phyloP scores from a whole-genome alignment of 2,113 vertebrate species.

The Actenoides hombroni region DNA sequence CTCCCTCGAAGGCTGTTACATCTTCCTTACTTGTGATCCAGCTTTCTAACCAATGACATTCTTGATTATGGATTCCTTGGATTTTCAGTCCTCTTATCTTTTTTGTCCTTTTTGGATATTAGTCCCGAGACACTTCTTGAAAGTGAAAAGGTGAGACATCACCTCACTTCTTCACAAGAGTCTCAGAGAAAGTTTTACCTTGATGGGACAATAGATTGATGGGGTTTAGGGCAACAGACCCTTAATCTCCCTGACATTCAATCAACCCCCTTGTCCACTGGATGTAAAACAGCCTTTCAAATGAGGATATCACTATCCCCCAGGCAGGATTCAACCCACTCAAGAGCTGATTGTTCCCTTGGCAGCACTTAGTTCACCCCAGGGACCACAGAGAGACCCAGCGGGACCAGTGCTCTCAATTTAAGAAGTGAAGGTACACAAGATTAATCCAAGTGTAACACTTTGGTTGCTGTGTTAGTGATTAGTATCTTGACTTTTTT shows the following conservation, averaged over 20 bases:
- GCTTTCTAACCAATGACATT: background rate
- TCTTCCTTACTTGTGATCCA: background rate
- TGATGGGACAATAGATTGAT: background rate
- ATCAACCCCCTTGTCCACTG: background rate
- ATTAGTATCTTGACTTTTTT: background rate
- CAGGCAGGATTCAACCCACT: background rate
- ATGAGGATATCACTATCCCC: background rate
- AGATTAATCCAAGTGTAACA: background rate
- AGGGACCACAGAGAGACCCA: background rate
- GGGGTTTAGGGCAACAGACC: background rate
- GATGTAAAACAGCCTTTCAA: background rate
- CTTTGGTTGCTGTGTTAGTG: background rate
- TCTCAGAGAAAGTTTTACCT: background rate
- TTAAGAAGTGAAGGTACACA: fast-evolving
- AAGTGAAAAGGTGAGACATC: background rate
- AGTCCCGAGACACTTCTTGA: background rate
- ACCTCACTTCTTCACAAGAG: background rate
- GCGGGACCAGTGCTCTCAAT: fast-evolving
- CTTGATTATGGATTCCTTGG: background rate
- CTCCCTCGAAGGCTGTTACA: constrained; percentile 16
- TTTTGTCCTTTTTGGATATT: background rate
- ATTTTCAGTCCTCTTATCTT: background rate
- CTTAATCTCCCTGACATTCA: background rate
- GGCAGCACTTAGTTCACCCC: background rate
- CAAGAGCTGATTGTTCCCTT: background rate